phyloP scores from a whole-genome alignment of 1,140 invertebrate species.

The Bombus confusus region DNA sequence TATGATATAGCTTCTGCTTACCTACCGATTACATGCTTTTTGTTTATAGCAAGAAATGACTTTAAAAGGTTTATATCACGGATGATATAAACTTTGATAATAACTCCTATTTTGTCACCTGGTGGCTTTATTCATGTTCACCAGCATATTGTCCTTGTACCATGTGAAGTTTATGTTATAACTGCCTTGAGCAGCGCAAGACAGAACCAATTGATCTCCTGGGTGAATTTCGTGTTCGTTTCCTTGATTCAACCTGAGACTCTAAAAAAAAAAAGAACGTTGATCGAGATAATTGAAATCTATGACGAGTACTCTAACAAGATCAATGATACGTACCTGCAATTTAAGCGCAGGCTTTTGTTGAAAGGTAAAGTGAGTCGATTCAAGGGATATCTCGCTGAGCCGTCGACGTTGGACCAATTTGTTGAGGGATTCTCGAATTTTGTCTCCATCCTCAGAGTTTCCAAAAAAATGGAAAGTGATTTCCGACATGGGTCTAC shows the following conservation, averaged over 20 bases:
- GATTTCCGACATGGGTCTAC: constrained; percentile 84
- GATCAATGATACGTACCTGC: constrained; percentile 77
- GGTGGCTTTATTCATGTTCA: constrained; percentile 87
- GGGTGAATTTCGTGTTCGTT: constrained; percentile 85
- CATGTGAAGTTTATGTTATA: constrained; percentile 88
- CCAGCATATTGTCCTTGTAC: constrained; percentile 90
- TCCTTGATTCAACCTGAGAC: constrained; percentile 75
- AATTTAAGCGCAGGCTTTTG: constrained; percentile 84
- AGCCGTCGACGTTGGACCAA: constrained; percentile 86
- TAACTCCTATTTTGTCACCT: constrained; percentile 83
- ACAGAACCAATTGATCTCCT: constrained; percentile 89
- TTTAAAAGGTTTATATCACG: too few relatives aligned
- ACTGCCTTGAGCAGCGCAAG: constrained; percentile 89
- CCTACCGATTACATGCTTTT: neutral
- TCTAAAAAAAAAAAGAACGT: constrained; percentile 68
- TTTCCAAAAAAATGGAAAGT: constrained; percentile 86
- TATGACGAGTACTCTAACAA: neutral
- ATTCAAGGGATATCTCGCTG: constrained; percentile 85
- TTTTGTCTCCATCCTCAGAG: constrained; percentile 84
- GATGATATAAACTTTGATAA: too few relatives aligned
- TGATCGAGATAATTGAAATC: neutral
- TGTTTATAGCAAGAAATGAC: neutral
- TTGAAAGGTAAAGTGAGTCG: constrained; percentile 84
- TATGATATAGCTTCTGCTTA: too few relatives aligned
- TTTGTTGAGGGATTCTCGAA: constrained; percentile 84